These are phyloP conservation scores for Drosophila novamexicana DNA, from an alignment of 1,140 invertebrate genomes.

Conservation along the genomic window DNA sequence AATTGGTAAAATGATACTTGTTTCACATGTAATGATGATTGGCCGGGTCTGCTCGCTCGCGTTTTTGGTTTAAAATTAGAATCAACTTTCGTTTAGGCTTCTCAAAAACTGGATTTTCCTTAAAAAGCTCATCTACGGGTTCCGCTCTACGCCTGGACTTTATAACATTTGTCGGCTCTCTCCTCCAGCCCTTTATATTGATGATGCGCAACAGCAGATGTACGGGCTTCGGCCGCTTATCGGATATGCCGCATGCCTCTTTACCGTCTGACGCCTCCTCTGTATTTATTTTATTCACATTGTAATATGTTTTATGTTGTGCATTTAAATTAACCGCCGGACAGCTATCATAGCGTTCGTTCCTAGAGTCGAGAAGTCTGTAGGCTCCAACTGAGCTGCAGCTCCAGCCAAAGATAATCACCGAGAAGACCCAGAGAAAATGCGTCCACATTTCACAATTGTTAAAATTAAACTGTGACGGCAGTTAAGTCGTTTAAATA, in stretches of 20 bases:
- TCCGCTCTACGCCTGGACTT: neutral
- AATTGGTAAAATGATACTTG: neutral
- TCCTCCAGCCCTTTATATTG: constrained; percentile 19
- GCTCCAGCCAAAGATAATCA: constrained; percentile 10
- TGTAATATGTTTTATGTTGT: constrained; percentile 30
- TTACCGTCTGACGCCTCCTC: neutral
- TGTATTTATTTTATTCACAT: constrained; percentile 2
- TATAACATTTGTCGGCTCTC: neutral
- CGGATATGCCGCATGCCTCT: neutral
- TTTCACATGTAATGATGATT: constrained; percentile 6
- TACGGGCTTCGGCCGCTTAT: constrained; percentile 1
- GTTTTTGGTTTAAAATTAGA: constrained; percentile 9
- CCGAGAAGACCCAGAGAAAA: constrained; percentile 7
- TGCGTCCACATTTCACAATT: constrained; percentile 41
- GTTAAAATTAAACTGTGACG: constrained; percentile 36
- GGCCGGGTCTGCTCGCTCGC: neutral
- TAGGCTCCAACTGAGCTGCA: constrained; percentile 16
- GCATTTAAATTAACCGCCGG: constrained; percentile 24
- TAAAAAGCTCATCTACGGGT: too few species aligned
- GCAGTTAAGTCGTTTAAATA: neutral
- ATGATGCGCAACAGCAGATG: constrained; percentile 51
- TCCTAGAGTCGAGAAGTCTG: constrained; percentile 17
- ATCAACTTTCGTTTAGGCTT: constrained; percentile 14
- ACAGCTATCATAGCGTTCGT: constrained; percentile 20
- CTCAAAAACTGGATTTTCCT: neutral